These are phyloP conservation scores for Thunnus maccoyii DNA, from an alignment of 2,113 vertebrate genomes.

Conservation along the genomic window DNA sequence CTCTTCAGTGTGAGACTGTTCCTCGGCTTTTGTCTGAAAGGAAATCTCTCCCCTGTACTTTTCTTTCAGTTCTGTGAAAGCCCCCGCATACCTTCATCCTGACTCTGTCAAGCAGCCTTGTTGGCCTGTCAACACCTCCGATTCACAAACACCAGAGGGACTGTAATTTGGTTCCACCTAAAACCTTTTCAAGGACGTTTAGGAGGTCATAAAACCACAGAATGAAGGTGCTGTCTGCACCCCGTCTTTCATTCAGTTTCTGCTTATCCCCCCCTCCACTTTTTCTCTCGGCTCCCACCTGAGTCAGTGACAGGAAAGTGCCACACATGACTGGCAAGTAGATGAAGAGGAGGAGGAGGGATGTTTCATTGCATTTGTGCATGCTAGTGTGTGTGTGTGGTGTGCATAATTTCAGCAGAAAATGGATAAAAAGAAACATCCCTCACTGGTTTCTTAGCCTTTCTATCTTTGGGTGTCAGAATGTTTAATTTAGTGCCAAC, in stretches of 20 bases:
- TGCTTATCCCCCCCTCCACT: background rate
- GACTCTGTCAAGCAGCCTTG: constrained; percentile 64
- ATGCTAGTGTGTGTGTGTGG: constrained; percentile 6
- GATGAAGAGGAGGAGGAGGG: constrained; percentile 15
- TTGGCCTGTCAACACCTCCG: constrained; percentile 72
- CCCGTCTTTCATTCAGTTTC: constrained; percentile 32
- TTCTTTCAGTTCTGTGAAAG: constrained; percentile 68
- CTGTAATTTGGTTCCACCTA: constrained; percentile 66
- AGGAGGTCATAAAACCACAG: constrained; percentile 53
- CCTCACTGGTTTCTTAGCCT: constrained; percentile 29
- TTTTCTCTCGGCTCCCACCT: constrained; percentile 48
- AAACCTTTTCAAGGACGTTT: constrained; percentile 65
- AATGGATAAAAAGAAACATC: constrained; percentile 11
- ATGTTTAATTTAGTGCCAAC: constrained; percentile 53
- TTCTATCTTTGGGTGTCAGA: constrained; percentile 55
- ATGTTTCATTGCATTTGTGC: constrained; percentile 20
- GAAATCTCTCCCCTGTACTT: constrained; percentile 59
- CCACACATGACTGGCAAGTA: constrained; percentile 40
- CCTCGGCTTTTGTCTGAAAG: constrained; percentile 57
- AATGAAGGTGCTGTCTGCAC: constrained; percentile 52
- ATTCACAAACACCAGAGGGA: constrained; percentile 64
- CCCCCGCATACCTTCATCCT: constrained; percentile 70
- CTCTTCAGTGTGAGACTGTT: constrained; percentile 31
- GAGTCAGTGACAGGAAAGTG: constrained; percentile 48
- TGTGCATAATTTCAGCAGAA: constrained; percentile 28